Conservation (phyloP, 92 coral and sea anemone species). For the Porites rus region DNA sequence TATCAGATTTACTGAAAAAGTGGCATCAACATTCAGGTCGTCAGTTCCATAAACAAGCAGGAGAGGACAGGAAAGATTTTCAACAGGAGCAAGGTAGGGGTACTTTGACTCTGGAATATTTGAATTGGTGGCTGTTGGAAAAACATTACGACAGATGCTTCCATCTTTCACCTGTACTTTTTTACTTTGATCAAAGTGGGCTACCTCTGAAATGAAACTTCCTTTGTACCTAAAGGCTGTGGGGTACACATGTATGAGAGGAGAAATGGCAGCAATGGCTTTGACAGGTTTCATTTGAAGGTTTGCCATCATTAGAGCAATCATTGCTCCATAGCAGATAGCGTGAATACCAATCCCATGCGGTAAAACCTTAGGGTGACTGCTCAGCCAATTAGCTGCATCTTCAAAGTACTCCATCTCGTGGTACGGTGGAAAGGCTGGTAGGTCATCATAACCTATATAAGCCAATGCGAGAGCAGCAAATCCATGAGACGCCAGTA, state of each 20-base stretch:
- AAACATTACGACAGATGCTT: background rate
- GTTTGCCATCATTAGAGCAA: conserved; percentile 54
- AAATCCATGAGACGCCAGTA: conserved; percentile 77
- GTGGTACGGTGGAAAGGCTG: conserved; percentile 29
- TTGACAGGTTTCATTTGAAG: conserved; percentile 28
- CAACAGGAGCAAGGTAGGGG: background rate
- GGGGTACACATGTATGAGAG: background rate
- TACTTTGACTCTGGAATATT: background rate
- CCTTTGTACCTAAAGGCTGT: conserved; percentile 31
- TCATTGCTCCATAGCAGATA: conserved; percentile 55
- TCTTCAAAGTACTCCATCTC: conserved; percentile 73
- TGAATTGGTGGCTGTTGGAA: conserved; percentile 1
- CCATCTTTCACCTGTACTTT: conserved; percentile 8
- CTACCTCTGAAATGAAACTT: background rate
- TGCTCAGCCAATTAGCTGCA: conserved; percentile 71
- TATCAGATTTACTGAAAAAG: background rate
- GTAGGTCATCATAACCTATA: conserved; percentile 60
- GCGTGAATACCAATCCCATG: conserved; percentile 62
- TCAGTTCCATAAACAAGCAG: background rate
- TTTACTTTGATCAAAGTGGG: background rate
- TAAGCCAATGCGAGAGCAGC: conserved; percentile 71
- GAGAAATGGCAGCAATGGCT: conserved; percentile 51
- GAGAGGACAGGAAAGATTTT: background rate
- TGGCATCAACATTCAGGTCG: background rate
- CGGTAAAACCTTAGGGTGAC: conserved; percentile 61